Base-by-base conservation (phyloP, 2,888 invertebrate genomes). In the Eudasyphora cyanicolor region DNA sequence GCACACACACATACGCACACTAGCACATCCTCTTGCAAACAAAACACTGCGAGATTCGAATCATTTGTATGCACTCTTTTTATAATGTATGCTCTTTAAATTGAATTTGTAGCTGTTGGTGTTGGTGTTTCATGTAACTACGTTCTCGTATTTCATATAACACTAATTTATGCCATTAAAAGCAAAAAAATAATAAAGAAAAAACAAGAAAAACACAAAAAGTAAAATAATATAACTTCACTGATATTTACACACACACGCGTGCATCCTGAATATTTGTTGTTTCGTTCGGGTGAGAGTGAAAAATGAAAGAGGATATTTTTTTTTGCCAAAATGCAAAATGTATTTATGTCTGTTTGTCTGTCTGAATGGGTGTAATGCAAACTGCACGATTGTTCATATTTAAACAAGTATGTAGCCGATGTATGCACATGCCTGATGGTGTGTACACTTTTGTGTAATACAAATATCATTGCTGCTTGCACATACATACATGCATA, bases 121-220 rank as follows among this genome's bases (percentile, higher is more conserved):
- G 57, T 57, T 24, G n/a, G 45, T 7, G 38, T 10, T 4, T 19
- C 12, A 21, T 64, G 64, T 62, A 17, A 35, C n/a, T n/a, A n/a
- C 38, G 38, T n/a, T n/a, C 7, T 67, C 24, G 19, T 64, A 35
- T 64, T 64, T 64, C 64, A 64, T 42, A 35, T 60, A 67, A 69
- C 74, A 69, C 77, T 74, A 82, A 82, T 77, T 77, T 82, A 77
- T 74, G 57, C 81, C 57, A 82, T 73, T 77, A 45, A 57, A 27
- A 4, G 3, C 57, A 51, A 6, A 21, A 19, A 51, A n/a, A n/a
- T n/a, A n/a, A n/a, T 17, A 51, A 19, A 51, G 2, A 38, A 38
- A 62, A 62, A 14, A 19, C 17, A 32, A 24, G 17, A n/a, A 67
- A 12, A 42, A 42, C 29, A 29, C n/a, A n/a, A n/a, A n/a, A 60